Evolutionary conservation across 2,888 invertebrate genomes (phyloP), one percentile per base, ranked within the genome.

Genomic region (Margaritifera margaritifera): DNA sequence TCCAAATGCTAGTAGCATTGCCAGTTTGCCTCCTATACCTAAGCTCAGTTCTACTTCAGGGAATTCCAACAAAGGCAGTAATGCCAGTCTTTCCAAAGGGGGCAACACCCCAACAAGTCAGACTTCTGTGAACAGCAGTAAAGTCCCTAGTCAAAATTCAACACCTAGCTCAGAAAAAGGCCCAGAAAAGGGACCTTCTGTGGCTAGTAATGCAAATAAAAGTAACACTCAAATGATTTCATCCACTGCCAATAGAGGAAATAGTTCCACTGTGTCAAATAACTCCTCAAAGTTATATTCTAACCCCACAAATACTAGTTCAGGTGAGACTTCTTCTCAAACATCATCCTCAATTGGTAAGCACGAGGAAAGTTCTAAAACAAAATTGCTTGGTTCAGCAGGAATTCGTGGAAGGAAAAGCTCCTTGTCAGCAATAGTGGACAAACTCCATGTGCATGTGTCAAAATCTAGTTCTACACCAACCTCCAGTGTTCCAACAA

Each of bases 371-470:
- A 19, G 60, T 31, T 24, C 31, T 22, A 24, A 60, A 60, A 22
- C 60, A 6, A 31, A 31, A 60, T 42, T 31, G 27, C 3, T 51
- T 15, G 24, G 18, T 27, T 58, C 27, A 19, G 18, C 54, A 50
- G 54, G 51, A 62, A 71, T 70, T 4, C 71, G 82, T 53, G 79
- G 81, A 6, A 77, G 85, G 15, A 87, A 87, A 69, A 83, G 83
- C 27, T 88, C 88, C 6, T 74, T 89, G 55, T 86, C 86, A 50
- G 88, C 95, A 24, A 95, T 96, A 20, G 95, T 96, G 81, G 95
- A 96, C 85, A 96, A 96, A 88, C 89, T 96, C 53, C 64, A 42
- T 61, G 67, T 71, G 51, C 75, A 62, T 22, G 24, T 56, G 24
- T 63, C 61, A 22, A 31, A 24, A 22, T n/a, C 24, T 0, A 64